Evolutionary conservation across 2,797 vertebrate genomes (phyloP).

Genomic region (Ibycter americanus): DNA sequence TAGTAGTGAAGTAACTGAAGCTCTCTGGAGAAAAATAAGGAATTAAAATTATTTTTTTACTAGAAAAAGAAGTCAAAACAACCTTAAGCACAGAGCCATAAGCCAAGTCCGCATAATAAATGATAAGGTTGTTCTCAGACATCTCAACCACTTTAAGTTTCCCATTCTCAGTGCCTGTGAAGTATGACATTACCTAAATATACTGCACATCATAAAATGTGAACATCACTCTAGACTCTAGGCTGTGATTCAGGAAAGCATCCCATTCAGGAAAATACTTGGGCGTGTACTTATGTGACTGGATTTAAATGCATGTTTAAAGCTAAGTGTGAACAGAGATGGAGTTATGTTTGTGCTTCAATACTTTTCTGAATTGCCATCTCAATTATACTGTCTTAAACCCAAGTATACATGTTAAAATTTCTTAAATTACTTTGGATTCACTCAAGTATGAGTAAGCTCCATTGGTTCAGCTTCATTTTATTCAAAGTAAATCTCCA

Average conservation of each 20-base stretch:
- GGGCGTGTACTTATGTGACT: background rate
- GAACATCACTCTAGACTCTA: background rate
- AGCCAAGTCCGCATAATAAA: background rate
- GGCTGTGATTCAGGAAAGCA: background rate
- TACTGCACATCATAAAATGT: background rate
- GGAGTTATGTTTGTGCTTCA: conserved; percentile 32
- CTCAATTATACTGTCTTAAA: conserved; percentile 13
- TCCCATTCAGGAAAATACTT: background rate
- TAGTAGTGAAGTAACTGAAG: background rate
- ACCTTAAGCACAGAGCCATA: background rate
- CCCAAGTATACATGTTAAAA: background rate
- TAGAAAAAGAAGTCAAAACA: background rate
- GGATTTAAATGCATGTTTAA: conserved; percentile 30
- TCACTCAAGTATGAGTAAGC: background rate
- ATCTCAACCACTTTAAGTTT: background rate
- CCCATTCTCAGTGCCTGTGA: background rate
- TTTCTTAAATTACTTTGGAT: conserved; percentile 15
- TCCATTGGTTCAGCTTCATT: background rate
- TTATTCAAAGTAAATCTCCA: background rate
- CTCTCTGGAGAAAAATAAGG: background rate
- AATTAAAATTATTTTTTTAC: background rate
- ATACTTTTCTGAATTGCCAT: background rate
- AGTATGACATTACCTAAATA: conserved; percentile 1
- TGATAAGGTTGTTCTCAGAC: background rate
- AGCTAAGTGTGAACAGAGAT: background rate